Evolutionary conservation across 2,888 invertebrate species (phyloP), one percentile per base, ranked within the genome.

Genomic region (Cryptocheilus praepositus): DNA sequence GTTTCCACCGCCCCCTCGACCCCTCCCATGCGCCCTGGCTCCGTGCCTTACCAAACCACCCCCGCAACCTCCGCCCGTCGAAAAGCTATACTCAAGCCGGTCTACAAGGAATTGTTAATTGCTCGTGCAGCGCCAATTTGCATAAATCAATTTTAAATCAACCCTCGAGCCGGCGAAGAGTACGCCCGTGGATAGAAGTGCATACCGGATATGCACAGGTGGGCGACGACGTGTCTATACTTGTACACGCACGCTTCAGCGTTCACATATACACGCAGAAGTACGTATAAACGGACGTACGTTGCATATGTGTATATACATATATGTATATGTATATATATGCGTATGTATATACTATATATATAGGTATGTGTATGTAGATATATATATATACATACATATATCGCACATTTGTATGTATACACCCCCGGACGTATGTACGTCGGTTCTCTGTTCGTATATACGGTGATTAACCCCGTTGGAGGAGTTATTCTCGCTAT

Each of bases 21-120:
- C 19, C 46, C 21, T 63, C 22, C 19, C 19, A 28, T 57, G 44
- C 53, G 21, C 52, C 25, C 18, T 43, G 13, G 49, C 13, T 36
- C 36, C 36, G 18, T 49, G 11, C 16, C 18, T 52, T 16, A 44
- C 36, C 64, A 49, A 49, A 54, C 55, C 70, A 58, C 56, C 22
- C 64, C 57, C 77, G 62, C 70, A 64, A 74, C 73, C 64, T 64
- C 74, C 64, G 69, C 65, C 70, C 73, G 67, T 73, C 78, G 76
- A 81, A 83, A 85, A 84, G 81, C 84, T 84, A 82, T 86, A 86
- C 83, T 81, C 73, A 77, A 78, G 81, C 81, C 81, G 75, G 79
- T 85, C 86, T 86, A 85, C 86, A 87, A 87, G 86, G 86, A 88
- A 88, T 88, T 86, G 87, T 87, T 88, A 88, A 88, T 88, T 88